Evolutionary conservation across 35 echinoderm and acorn worm species (phyloP), one percentile per base, ranked within the genome.

Genomic region (Patiria miniata): DNA sequence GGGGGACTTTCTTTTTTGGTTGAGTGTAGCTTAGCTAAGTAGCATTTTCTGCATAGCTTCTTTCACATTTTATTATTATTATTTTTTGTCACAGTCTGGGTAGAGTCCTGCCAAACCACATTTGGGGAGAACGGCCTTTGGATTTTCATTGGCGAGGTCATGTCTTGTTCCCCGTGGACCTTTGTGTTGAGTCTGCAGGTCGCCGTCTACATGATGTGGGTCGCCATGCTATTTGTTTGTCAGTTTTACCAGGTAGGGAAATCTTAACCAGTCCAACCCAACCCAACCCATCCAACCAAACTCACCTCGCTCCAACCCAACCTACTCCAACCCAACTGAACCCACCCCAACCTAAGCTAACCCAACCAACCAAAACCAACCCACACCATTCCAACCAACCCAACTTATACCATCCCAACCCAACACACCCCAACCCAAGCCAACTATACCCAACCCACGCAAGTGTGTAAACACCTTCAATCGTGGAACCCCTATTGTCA

Each of bases 141-240:
- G 96, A 68, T 95, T 15, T 92, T 81, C 38, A 78, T 95, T 33
- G 92, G 96, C 17, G 77, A 91, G 80, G 56, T 99, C 77, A 95
- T 94, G 80, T 89, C 89, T 5, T 99, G 96, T 92, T 99, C 96
- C n/a, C 96, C 96, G 0, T 99, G 96, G 96, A 88, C 91, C 8
- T 94, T 89, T 55, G 92, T 93, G 89, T 90, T 91, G 52, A 78
- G 82, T 21, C 36, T 89, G 1, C 94, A 99, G 36, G 60, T 83
- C 37, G 8, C 89, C 0, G 78, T 89, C 23, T 91, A 99, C 54
- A 68, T 90, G 14, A 22, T 86, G 2, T 99, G 96, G 96, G 96
- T 99, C 40, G 28, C 80, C 18, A 86, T 86, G 21, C 87, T 99
- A 19, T 77, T 94, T 37, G 22, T 90, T 1, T 92, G 96, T 90